These are phyloP conservation scores for Cecidostiba fungosa DNA, from an alignment of 2,888 invertebrate species.

Conservation along the genomic window DNA sequence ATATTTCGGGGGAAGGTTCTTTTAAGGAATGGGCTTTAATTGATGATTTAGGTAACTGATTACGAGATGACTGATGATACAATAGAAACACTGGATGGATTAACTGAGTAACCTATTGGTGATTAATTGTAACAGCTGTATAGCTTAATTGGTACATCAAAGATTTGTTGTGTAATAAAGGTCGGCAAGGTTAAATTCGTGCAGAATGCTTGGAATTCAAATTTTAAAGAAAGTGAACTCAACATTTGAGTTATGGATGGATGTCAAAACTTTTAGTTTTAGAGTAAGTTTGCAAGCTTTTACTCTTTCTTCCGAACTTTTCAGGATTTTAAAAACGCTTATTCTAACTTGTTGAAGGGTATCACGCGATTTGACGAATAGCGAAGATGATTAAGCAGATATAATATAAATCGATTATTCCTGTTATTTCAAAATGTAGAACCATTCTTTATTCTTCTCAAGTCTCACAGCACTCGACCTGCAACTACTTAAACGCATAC, in stretches of 20 bases:
- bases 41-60: not conserved
- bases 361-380: no score
- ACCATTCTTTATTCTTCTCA: not conserved
- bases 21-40: not conserved
- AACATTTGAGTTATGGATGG: not conserved
- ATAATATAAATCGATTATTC: no score
- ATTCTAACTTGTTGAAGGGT: no score
- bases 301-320: not conserved
- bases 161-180: not conserved
- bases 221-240: not conserved
- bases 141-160: not conserved
- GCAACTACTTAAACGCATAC: not conserved
- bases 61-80: not conserved
- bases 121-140: not conserved
- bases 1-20: not conserved
- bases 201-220: not conserved
- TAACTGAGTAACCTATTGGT: not conserved
- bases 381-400: no score
- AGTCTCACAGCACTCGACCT: not conserved
- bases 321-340: not conserved
- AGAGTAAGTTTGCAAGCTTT: not conserved
- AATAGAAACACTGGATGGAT: not conserved
- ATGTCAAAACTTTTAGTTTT: not conserved
- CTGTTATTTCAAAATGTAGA: no score
- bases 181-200: not conserved